phyloP scores from a whole-genome alignment of 1,140 invertebrate genomes.

The Spodoptera frugiperda region DNA sequence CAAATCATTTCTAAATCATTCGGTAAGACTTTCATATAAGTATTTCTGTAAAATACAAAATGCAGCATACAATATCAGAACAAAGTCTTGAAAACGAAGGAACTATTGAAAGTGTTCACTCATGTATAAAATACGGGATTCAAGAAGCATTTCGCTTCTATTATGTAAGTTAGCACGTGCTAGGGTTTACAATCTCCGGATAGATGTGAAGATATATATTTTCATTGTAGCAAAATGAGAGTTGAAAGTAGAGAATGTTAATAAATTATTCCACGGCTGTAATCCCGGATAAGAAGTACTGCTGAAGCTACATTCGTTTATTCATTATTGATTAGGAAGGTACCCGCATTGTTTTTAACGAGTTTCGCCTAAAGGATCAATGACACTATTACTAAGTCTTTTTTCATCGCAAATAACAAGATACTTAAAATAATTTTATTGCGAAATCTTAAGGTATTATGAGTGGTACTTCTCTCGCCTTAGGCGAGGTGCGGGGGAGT shows the following conservation, averaged over 20 bases:
- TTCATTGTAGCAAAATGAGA: background rate
- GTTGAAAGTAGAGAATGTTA: background rate
- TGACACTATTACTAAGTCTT: background rate
- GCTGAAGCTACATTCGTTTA: background rate
- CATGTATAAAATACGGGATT: background rate
- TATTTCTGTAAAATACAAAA: background rate
- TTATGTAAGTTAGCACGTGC: conserved; percentile 16
- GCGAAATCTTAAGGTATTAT: too few relatives aligned
- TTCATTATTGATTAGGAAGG: conserved; percentile 25
- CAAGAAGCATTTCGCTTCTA: background rate
- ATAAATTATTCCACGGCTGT: conserved; percentile 6
- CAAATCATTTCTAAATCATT: too few relatives aligned
- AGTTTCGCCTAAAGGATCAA: background rate
- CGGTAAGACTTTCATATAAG: too few relatives aligned
- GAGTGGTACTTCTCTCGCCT: too few relatives aligned
- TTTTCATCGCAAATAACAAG: background rate
- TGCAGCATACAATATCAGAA: background rate
- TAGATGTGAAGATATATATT: conserved; percentile 1
- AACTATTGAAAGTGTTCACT: background rate
- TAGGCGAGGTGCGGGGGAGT: too few relatives aligned
- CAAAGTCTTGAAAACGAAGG: too few relatives aligned
- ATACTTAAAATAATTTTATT: background rate
- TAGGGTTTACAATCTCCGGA: background rate
- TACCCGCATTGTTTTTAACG: conserved; percentile 30
- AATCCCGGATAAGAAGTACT: background rate